These are phyloP conservation scores for Bathybates hornii DNA, from an alignment of 2,113 vertebrate genomes.

Conservation along the genomic window DNA sequence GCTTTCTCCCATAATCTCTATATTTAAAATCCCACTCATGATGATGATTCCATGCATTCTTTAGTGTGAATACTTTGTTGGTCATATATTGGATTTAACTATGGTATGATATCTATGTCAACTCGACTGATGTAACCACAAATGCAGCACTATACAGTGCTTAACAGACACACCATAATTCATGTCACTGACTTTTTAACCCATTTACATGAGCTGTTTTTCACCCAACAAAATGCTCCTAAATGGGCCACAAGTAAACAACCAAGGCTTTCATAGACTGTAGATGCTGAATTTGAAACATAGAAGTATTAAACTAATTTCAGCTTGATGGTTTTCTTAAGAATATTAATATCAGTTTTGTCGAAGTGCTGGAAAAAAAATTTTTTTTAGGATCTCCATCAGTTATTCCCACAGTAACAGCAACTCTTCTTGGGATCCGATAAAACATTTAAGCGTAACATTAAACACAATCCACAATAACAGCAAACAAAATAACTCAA, in stretches of 20 bases:
- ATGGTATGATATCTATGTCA: not conserved
- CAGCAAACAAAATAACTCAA: not conserved
- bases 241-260: not conserved
- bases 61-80: accelerated
- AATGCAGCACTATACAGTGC: not conserved
- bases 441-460: not conserved
- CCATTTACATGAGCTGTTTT: not conserved
- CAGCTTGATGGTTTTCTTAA: not conserved
- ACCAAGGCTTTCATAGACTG: not conserved
- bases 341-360: not conserved
- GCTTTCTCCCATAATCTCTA: not conserved
- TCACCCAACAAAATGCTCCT: accelerated
- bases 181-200: not conserved
- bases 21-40: not conserved
- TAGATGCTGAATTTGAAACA: not conserved
- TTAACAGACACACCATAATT: not conserved
- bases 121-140: not conserved
- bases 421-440: not conserved
- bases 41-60: not conserved
- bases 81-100: not conserved
- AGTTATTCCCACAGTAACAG: not conserved
- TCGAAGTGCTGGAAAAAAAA: not conserved
- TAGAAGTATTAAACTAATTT: not conserved
- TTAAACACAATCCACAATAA: not conserved
- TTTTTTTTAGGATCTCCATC: not conserved